Evolutionary conservation across 2,888 invertebrate species (phyloP).

Genomic region (Reticulitermes lucifugus): DNA sequence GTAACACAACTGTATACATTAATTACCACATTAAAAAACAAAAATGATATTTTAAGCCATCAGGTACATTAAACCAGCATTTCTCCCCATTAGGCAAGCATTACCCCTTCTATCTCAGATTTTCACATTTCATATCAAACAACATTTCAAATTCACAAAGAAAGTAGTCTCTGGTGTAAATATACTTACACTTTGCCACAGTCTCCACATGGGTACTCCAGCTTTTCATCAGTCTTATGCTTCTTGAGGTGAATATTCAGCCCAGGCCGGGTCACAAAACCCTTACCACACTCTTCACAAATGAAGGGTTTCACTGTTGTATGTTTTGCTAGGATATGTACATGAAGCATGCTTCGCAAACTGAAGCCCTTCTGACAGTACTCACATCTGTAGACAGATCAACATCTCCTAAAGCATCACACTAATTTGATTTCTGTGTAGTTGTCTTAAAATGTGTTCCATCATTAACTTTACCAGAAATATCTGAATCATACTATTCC

Average conservation of each 20-base stretch:
- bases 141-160: background rate
- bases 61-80: too few relatives aligned
- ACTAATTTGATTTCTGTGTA: background rate
- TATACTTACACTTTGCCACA: slow-evolving; percentile 63
- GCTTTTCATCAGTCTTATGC: slow-evolving; percentile 63
- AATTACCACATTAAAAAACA: too few relatives aligned
- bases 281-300: slow-evolving; percentile 63
- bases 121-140: background rate
- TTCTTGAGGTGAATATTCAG: slow-evolving; percentile 66
- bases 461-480: too few relatives aligned
- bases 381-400: slow-evolving; percentile 66
- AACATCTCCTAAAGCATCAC: background rate
- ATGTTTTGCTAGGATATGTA: slow-evolving; percentile 68
- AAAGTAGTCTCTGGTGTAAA: background rate
- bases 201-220: slow-evolving; percentile 63
- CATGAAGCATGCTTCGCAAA: slow-evolving; percentile 67
- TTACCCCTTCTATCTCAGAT: too few relatives aligned
- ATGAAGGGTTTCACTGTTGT: slow-evolving; percentile 63
- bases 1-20: too few relatives aligned
- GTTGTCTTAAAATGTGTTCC: too few relatives aligned
- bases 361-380: slow-evolving; percentile 68
- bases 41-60: too few relatives aligned
- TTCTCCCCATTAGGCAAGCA: too few relatives aligned
- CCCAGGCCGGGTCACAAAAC: slow-evolving; percentile 65
- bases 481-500: too few relatives aligned